phyloP scores from a whole-genome alignment of 2,888 invertebrate species.

The Neoitamus cyanurus region DNA sequence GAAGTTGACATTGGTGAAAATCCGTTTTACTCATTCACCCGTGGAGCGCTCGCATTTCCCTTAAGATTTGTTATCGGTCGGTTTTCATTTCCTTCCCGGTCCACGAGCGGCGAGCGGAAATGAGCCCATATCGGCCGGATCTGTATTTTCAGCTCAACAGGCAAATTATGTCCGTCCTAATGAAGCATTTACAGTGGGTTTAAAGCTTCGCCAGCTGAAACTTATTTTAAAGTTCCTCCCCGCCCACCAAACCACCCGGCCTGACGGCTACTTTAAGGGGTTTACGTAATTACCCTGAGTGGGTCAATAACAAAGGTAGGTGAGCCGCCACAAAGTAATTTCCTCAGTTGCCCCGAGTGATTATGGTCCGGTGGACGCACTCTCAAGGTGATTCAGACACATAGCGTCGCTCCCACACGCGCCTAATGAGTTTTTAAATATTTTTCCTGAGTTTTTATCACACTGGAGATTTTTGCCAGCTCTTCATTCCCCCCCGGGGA shows the following conservation, averaged over 20 bases:
- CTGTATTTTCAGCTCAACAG: conserved; percentile 10
- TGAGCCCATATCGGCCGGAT: conserved; percentile 17
- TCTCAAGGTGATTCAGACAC: neutral
- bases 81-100: conserved; percentile 20
- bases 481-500: neutral
- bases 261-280: neutral
- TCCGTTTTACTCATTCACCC: neutral
- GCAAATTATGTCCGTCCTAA: conserved; percentile 22
- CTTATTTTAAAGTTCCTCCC: neutral
- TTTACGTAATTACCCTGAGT: neutral
- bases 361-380: neutral
- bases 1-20: conserved; percentile 12
- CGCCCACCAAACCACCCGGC: neutral
- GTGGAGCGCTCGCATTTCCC: neutral
- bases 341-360: neutral
- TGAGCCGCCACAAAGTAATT: neutral
- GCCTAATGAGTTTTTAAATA: neutral
- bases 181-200: neutral
- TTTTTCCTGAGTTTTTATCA: neutral
- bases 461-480: neutral
- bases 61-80: conserved; percentile 16
- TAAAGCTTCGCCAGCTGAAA: neutral
- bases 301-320: neutral
- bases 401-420: neutral
- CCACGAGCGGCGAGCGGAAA: neutral